These are phyloP conservation scores for Oxycera nigricornis DNA, from an alignment of 2,888 invertebrate genomes.

Conservation along the genomic window DNA sequence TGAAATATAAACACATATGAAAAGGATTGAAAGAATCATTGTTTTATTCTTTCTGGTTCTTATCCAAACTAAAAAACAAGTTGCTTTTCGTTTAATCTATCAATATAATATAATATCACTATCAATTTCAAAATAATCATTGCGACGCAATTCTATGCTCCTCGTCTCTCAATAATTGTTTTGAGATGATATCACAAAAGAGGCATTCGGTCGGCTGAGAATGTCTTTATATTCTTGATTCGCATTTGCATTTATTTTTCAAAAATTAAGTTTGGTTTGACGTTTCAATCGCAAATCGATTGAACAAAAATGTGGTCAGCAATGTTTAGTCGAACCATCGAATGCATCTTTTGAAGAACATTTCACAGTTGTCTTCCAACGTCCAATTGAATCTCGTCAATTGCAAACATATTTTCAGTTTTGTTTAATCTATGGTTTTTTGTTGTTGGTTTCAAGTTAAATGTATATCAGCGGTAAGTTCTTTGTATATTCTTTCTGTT, in stretches of 20 bases:
- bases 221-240: constrained; percentile 23
- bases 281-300: not conserved
- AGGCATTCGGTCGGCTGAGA: constrained; percentile 33
- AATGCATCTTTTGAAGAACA: constrained; percentile 11
- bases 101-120: constrained; percentile 40
- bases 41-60: not conserved
- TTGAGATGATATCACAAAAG: constrained; percentile 40
- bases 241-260: not conserved
- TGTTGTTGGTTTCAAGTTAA: not conserved
- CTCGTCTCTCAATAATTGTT: not conserved
- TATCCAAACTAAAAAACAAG: constrained; percentile 18
- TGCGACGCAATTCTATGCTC: constrained; percentile 25
- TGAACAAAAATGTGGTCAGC: no score
- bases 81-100: constrained; percentile 28
- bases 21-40: not conserved
- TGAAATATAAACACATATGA: no score
- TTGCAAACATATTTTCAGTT: not conserved
- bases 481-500: constrained; percentile 14
- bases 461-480: constrained; percentile 1
- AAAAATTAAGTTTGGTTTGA: not conserved
- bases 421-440: not conserved
- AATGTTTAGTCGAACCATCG: constrained; percentile 9
- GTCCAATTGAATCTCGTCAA: not conserved
- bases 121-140: constrained; percentile 38
- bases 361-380: not conserved